phyloP scores from a whole-genome alignment of 2,888 invertebrate species.

The Liopterus haemorrhoidalis region DNA sequence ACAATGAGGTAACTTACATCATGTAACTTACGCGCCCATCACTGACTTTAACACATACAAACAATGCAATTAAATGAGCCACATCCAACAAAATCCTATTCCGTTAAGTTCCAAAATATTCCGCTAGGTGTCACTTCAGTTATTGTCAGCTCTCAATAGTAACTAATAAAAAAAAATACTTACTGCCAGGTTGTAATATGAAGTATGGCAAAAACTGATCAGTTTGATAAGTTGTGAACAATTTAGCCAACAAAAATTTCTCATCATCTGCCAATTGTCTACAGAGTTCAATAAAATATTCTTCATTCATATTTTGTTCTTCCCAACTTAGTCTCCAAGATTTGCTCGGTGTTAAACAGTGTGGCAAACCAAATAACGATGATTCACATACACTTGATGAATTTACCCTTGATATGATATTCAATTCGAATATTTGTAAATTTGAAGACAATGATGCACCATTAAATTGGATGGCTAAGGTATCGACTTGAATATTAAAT shows the following conservation, averaged over 20 bases:
- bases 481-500: conserved; percentile 13
- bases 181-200: conserved; percentile 16
- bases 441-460: conserved; percentile 9
- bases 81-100: no score
- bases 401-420: conserved; percentile 13
- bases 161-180: not conserved
- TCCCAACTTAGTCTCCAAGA: conserved; percentile 8
- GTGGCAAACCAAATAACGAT: conserved; percentile 12
- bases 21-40: no score
- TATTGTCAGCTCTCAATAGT: not conserved
- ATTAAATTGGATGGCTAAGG: conserved; percentile 16
- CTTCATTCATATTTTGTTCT: conserved; percentile 13
- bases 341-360: conserved; percentile 10
- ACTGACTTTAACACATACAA: no score
- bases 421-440: conserved; percentile 15
- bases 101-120: no score
- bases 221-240: conserved; percentile 13
- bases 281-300: conserved; percentile 15
- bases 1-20: no score
- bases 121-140: not conserved
- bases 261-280: conserved; percentile 10
- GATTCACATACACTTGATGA: conserved; percentile 13
- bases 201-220: conserved; percentile 19
- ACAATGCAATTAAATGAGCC: no score
- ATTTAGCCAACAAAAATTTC: conserved; percentile 13